These are phyloP conservation scores for Pontoporia blainvillei DNA, from an alignment of 2,113 vertebrate genomes.

Conservation along the genomic window DNA sequence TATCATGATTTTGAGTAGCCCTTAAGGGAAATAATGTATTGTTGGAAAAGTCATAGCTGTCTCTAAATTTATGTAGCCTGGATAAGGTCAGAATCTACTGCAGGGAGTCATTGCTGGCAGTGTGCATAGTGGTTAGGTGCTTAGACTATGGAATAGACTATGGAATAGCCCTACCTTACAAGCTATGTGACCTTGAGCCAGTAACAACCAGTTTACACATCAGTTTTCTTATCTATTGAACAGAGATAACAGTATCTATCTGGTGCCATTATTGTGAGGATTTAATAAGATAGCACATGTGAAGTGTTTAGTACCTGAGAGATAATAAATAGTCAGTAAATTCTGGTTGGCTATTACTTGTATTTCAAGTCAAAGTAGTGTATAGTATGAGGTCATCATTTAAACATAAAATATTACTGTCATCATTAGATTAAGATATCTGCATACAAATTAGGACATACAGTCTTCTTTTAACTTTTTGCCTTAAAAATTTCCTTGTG, in stretches of 20 bases:
- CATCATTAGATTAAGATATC: background rate
- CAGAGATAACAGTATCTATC: background rate
- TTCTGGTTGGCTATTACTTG: background rate
- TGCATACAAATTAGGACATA: background rate
- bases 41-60: background rate
- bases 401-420: slow-evolving; percentile 38
- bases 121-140: background rate
- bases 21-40: background rate
- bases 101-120: background rate
- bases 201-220: background rate
- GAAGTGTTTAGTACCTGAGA: background rate
- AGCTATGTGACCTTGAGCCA: background rate
- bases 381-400: background rate
- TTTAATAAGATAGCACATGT: background rate
- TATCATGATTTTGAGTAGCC: background rate
- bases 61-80: background rate
- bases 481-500: background rate
- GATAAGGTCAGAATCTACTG: background rate
- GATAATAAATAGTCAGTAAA: background rate
- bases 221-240: slow-evolving; percentile 20
- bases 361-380: slow-evolving; percentile 14
- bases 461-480: background rate
- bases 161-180: background rate
- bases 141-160: background rate
- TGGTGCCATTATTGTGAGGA: background rate